Evolutionary conservation across 2,113 vertebrate genomes (phyloP), one percentile per base, ranked within the genome.

Genomic region (Triplophysa tibetana): DNA sequence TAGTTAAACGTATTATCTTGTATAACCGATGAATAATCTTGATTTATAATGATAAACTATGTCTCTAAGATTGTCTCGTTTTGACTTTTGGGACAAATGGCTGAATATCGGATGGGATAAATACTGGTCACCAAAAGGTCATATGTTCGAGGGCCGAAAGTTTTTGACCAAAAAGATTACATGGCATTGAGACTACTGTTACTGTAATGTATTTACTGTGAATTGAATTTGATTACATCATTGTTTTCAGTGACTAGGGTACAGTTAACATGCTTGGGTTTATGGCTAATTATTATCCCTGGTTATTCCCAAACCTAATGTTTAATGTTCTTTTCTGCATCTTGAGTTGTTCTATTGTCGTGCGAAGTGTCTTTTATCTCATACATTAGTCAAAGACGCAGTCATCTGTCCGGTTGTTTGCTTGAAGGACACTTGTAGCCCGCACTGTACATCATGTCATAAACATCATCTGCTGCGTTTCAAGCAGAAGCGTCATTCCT

Each of bases 401-500:
- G 56, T 64, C 45, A 76, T 65, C 62, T 6, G 48, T 52, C 45
- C 43, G 64, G 68, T 77, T 19, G 41, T 78, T 45, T 68, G 56
- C 75, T 13, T 33, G 66, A 65, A 16, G 45, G 72, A 75, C 72
- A 61, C 56, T 75, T 69, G 52, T 56, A 33, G 58, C 50, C 26
- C 68, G 74, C 62, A 78, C 56, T 70, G 56, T 48, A 74, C 45
- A 60, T 78, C 45, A 60, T 78, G 43, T 78, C 69, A 70, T 81
- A 74, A 81, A 72, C 68, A 83, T n/a, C 23, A 68, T 80, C 62
- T 62, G 72, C 65, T 73, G 60, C 23, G 64, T 80, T 72, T 60
- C 50, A 61, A 72, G 56, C 8, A 19, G 63, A 50, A 70, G 50
- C 79, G 48, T 79, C 48, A 61, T 43, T 63, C 73, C 78, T 72